These are phyloP conservation scores for Arrhopalites spinosus DNA, from an alignment of 2,888 invertebrate species.

Conservation along the genomic window DNA sequence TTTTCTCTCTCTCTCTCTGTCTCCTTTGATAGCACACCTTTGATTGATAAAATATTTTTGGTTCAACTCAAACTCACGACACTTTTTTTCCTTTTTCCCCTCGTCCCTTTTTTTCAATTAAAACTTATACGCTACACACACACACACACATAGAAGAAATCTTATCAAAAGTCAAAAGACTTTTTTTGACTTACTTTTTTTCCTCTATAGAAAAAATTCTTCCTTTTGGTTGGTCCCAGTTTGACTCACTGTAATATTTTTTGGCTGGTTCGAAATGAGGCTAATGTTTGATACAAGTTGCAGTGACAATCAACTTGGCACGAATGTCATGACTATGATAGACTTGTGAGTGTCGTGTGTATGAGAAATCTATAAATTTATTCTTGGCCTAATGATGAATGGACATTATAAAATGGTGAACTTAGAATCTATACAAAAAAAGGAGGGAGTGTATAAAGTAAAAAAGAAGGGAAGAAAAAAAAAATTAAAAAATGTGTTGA, in stretches of 20 bases:
- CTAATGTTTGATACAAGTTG: background rate
- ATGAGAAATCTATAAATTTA: background rate
- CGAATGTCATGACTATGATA: background rate
- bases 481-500: too few relatives aligned
- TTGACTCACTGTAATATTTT: background rate
- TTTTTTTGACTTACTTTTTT: too few relatives aligned
- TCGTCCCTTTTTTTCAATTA: constrained; percentile 24
- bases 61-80: constrained; percentile 24
- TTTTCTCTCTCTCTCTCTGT: background rate
- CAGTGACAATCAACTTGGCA: too few relatives aligned
- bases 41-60: constrained; percentile 28
- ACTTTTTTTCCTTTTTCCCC: background rate
- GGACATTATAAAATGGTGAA: too few relatives aligned
- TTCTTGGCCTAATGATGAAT: too few relatives aligned
- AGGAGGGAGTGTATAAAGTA: too few relatives aligned
- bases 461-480: too few relatives aligned
- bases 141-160: too few relatives aligned
- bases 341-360: background rate
- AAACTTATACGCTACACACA: constrained; percentile 15
- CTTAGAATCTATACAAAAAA: too few relatives aligned
- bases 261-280: too few relatives aligned
- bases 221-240: background rate
- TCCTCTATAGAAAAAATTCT: background rate
- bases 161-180: too few relatives aligned
- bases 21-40: constrained; percentile 5